These are phyloP conservation scores for Lepus americanus DNA, from an alignment of 2,113 vertebrate genomes.

Conservation along the genomic window DNA sequence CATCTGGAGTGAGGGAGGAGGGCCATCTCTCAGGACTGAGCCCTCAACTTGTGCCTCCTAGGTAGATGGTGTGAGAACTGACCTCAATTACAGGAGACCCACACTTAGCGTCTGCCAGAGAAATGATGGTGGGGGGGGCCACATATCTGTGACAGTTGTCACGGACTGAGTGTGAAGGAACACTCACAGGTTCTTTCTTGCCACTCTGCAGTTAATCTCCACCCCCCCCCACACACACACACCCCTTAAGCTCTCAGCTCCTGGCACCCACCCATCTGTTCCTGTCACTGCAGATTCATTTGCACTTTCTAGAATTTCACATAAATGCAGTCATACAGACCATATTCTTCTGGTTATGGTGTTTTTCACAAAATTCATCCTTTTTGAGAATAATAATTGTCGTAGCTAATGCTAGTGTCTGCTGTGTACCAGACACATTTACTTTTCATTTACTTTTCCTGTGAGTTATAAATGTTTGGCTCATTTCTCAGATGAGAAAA, in stretches of 20 bases:
- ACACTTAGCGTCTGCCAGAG: neutral
- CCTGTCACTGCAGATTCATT: neutral
- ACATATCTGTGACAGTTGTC: neutral
- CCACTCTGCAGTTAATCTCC: neutral
- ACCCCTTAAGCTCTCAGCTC: neutral
- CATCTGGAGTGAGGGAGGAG: neutral
- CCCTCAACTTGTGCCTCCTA: neutral
- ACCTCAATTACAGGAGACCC: neutral
- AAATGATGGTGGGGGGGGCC: neutral
- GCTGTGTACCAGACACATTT: neutral
- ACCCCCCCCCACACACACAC: too few species aligned
- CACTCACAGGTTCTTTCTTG: neutral
- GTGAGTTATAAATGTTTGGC: neutral
- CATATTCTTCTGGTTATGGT: neutral
- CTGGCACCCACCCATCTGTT: neutral
- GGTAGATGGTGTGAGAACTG: neutral
- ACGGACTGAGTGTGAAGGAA: neutral
- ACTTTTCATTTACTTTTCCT: neutral
- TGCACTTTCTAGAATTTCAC: neutral
- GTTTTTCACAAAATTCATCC: neutral
- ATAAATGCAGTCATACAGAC: neutral
- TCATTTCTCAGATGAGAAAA: slow-evolving; percentile 1
- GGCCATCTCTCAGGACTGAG: neutral
- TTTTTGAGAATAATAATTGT: neutral
- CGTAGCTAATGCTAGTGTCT: neutral